Percentiles rank a stretch among this genome's conserved stretches.
phyloP scores from a whole-genome alignment of 1,140 invertebrate species.

The Adelges cooleyi region DNA sequence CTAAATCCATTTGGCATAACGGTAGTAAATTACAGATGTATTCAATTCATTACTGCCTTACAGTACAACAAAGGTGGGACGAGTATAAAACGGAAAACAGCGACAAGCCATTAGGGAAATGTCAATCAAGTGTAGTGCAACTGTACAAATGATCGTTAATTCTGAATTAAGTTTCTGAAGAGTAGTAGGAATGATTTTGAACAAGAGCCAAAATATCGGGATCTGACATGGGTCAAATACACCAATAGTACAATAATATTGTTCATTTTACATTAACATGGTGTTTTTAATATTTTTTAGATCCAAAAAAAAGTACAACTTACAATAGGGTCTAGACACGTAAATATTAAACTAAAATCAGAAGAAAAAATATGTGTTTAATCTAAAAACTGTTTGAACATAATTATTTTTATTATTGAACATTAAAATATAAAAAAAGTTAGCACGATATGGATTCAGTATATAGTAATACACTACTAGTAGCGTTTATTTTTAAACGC shows the following conservation, averaged over 20 bases:
- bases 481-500: too few relatives aligned
- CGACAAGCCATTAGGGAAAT: slow-evolving; percentile 27
- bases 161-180: slow-evolving; percentile 14
- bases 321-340: too few relatives aligned
- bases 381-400: too few relatives aligned
- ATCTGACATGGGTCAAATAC: slow-evolving; percentile 19
- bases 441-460: too few relatives aligned
- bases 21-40: slow-evolving; percentile 7
- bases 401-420: too few relatives aligned
- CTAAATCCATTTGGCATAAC: neutral
- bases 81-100: neutral
- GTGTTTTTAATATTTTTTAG: too few relatives aligned
- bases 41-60: slow-evolving; percentile 17
- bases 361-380: too few relatives aligned
- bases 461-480: too few relatives aligned
- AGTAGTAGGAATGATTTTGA: slow-evolving; percentile 9
- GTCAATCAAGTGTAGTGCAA: slow-evolving; percentile 3
- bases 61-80: neutral
- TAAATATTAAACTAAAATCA: too few relatives aligned
- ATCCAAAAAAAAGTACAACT: too few relatives aligned
- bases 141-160: neutral
- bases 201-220: slow-evolving; percentile 25
- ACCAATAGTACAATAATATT: neutral
- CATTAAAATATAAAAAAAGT: too few relatives aligned
- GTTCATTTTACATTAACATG: too few relatives aligned